These are phyloP conservation scores for Caradrina kadenii DNA, from an alignment of 2,888 invertebrate species.

Conservation along the genomic window DNA sequence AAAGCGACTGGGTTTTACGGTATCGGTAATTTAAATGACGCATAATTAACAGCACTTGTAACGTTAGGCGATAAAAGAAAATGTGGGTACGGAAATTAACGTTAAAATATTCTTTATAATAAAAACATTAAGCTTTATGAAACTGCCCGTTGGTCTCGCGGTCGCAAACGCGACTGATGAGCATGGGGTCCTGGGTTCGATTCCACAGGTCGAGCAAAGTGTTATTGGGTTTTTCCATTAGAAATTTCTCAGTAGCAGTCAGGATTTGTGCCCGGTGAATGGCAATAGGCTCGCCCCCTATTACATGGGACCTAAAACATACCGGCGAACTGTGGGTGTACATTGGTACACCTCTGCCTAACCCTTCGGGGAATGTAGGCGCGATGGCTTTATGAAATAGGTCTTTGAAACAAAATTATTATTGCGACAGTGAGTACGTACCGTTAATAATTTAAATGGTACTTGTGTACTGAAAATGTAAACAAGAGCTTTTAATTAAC, in stretches of 20 bases:
- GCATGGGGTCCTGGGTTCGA: too few species aligned
- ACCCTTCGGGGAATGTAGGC: too few species aligned
- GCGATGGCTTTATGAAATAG: not conserved
- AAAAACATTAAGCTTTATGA: not conserved
- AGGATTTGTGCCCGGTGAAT: too few species aligned
- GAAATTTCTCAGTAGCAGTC: too few species aligned
- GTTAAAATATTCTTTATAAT: not conserved
- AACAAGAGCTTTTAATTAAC: not conserved
- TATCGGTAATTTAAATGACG: slow-evolving; percentile 55
- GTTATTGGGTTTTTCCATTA: too few species aligned
- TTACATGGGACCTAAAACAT: too few species aligned
- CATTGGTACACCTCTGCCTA: too few species aligned
- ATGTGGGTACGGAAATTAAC: slow-evolving; percentile 10
- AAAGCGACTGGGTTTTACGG: slow-evolving; percentile 54
- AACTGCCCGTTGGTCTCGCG: too few species aligned
- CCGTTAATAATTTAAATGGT: not conserved
- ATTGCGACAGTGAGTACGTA: not conserved
- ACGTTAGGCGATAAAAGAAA: slow-evolving; percentile 31
- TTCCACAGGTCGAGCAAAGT: too few species aligned
- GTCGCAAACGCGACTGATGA: too few species aligned
- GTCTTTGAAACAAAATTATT: not conserved
- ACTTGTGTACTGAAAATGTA: not conserved
- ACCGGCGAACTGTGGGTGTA: too few species aligned
- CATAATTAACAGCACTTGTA: slow-evolving; percentile 52
- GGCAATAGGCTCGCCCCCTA: too few species aligned